Percentiles rank a stretch among this genome's conserved stretches.
These are phyloP conservation scores for Drosophila anomalipes DNA, from an alignment of 2,888 invertebrate genomes.

Conservation along the genomic window DNA sequence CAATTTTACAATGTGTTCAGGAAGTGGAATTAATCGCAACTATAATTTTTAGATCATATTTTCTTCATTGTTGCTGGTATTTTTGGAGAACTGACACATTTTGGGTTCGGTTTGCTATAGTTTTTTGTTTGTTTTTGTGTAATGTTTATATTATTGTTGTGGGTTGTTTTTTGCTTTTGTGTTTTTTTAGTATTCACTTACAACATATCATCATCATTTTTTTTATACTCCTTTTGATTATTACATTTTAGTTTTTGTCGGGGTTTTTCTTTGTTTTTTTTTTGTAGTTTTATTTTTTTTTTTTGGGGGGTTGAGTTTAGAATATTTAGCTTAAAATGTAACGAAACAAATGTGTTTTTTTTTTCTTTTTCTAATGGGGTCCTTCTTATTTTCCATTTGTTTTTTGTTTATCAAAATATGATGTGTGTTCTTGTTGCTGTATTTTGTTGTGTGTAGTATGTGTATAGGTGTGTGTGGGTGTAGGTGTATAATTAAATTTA, in stretches of 20 bases:
- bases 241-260: conserved; percentile 61
- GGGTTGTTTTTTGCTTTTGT: conserved; percentile 12
- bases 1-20: conserved; percentile 67
- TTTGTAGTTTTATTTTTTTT: background rate
- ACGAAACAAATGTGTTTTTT: conserved; percentile 65
- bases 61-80: conserved; percentile 2
- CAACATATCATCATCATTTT: conserved; percentile 43
- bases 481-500: conserved; percentile 64
- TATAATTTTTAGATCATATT: conserved; percentile 27
- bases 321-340: conserved; percentile 68
- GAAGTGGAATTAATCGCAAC: conserved; percentile 22
- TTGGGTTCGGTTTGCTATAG: conserved; percentile 43
- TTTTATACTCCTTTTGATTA: conserved; percentile 66
- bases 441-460: conserved; percentile 45
- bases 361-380: conserved; percentile 56
- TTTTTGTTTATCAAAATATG: conserved; percentile 76
- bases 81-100: conserved; percentile 21
- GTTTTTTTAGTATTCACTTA: conserved; percentile 57
- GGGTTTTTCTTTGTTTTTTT: conserved; percentile 12
- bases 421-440: conserved; percentile 71
- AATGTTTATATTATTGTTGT: conserved; percentile 25
- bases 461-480: conserved; percentile 39
- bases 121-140: conserved; percentile 39
- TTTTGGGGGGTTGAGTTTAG: conserved; percentile 28
- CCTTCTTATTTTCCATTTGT: conserved; percentile 43